Conservation (phyloP, 1,140 invertebrate species). For the Trichomalopsis sarcophagae region DNA sequence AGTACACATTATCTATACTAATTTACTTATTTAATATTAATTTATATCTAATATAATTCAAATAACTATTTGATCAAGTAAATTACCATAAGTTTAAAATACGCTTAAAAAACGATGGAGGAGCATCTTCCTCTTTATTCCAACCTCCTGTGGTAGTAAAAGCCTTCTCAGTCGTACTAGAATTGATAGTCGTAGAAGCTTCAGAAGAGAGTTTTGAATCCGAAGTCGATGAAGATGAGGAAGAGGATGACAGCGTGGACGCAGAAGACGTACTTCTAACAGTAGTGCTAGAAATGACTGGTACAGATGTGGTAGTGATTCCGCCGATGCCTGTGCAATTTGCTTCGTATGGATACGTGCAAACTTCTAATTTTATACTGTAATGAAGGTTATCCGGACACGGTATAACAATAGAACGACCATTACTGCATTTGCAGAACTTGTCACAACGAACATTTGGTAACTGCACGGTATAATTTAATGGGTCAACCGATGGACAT, state of each 20-base stretch:
- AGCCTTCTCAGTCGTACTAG: not conserved
- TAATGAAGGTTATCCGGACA: slow-evolving; percentile 17
- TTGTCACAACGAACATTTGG: slow-evolving; percentile 22
- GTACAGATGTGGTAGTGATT: slow-evolving; percentile 7
- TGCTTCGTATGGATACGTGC: not conserved
- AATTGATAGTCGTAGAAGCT: not conserved
- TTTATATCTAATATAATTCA: not conserved
- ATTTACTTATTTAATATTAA: not conserved
- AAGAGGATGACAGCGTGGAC: too few relatives aligned
- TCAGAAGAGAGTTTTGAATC: not conserved
- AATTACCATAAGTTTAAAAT: slow-evolving; percentile 21
- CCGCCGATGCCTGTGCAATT: slow-evolving; percentile 33
- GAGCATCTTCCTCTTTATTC: not conserved
- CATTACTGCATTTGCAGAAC: slow-evolving; percentile 20
- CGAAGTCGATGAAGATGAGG: too few relatives aligned
- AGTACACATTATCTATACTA: not conserved
- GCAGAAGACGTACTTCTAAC: not conserved
- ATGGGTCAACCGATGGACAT: not conserved
- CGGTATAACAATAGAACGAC: not conserved
- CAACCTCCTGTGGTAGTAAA: not conserved
- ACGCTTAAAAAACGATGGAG: slow-evolving; percentile 1
- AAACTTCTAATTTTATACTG: slow-evolving; percentile 15
- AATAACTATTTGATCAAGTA: not conserved
- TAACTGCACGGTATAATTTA: slow-evolving; percentile 2
- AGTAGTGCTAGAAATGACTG: not conserved